Evolutionary conservation across 1,140 invertebrate genomes (phyloP).

Genomic region (Nasonia giraulti): DNA sequence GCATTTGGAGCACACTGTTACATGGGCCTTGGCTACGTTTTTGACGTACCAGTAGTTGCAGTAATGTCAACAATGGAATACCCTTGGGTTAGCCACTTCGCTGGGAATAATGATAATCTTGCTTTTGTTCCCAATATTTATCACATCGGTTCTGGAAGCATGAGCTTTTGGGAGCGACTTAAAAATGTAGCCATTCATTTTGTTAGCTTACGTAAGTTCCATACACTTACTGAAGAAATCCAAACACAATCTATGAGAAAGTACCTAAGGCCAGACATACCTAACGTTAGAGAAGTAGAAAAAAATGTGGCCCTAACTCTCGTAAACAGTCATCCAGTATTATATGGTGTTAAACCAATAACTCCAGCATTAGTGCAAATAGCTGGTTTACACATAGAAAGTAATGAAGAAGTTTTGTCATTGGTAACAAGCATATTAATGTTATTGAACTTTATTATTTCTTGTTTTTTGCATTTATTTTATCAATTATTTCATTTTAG

Average conservation of each 20-base stretch:
- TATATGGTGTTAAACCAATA: slow-evolving; percentile 63
- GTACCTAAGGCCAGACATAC: slow-evolving; percentile 56
- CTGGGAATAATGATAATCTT: slow-evolving; percentile 77
- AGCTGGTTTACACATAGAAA: slow-evolving; percentile 69
- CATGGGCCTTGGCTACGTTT: slow-evolving; percentile 77
- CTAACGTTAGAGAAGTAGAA: slow-evolving; percentile 60
- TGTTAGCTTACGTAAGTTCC: not conserved
- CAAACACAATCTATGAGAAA: slow-evolving; percentile 66
- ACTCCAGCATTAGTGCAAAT: slow-evolving; percentile 68
- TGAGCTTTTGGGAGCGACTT: slow-evolving; percentile 65
- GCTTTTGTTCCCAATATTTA: slow-evolving; percentile 52
- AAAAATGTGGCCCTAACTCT: slow-evolving; percentile 65
- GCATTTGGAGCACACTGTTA: slow-evolving; percentile 74
- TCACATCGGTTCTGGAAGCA: not conserved
- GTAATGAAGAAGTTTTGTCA: slow-evolving; percentile 53
- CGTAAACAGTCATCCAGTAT: slow-evolving; percentile 66
- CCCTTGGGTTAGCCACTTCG: slow-evolving; percentile 77
- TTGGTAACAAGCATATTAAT: slow-evolving; percentile 38
- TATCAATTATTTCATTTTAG: slow-evolving; percentile 65
- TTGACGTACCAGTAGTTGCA: slow-evolving; percentile 78
- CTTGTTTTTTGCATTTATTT: not conserved
- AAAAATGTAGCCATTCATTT: slow-evolving; percentile 61
- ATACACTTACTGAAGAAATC: not conserved
- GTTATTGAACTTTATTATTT: not conserved
- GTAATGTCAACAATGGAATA: slow-evolving; percentile 70